Evolutionary conservation across 2,888 invertebrate genomes (phyloP), one percentile per base, ranked within the genome.

Genomic region (Artemia sinica): DNA sequence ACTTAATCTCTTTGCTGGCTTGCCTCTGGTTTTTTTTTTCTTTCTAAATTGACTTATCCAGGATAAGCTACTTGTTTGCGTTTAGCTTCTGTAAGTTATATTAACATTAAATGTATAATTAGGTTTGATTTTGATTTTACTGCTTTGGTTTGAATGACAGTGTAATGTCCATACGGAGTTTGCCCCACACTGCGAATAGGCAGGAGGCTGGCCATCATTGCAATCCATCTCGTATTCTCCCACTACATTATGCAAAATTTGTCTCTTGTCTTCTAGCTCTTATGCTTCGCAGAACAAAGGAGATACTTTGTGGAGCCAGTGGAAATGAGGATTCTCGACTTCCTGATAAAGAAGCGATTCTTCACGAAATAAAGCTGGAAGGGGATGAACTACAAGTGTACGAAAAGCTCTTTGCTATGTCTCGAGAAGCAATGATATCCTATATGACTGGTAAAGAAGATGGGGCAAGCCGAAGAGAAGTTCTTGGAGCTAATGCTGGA

Each of bases 211-310:
- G 6, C 41, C 41, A 41, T 6, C 41, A 41, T 41, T 41, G 41
- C 41, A 41, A 41, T 41, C 41, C 3, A 41, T 41, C 41, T 41
- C 41, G 41, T 41, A 41, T 6, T 41, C 41, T 41, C 41, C 41
- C 41, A 41, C 41, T 41, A 4, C 3, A 41, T 41, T 41, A 41
- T 58, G 2, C 28, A 28, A 58, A 58, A 10, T 58, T 28, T 9
- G 1, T 58, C 63, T 10, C 28, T 9, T 58, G 14, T n/a, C 28
- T 58, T 28, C 9, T 28, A 58, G 84, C 87, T 8, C 75, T 97
- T 1, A 84, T 97, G 81, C 80, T 97, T 71, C 82, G 96, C 0
- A 82, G 97, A 65, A 94, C 94, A 0, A 97, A 97, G 78, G 80
- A 78, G 11, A 88, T 93, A 76, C 80, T 89, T 10, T 85, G 86